Evolutionary conservation across 2,797 vertebrate species (phyloP).

Genomic region (Enteromius mattozi): DNA sequence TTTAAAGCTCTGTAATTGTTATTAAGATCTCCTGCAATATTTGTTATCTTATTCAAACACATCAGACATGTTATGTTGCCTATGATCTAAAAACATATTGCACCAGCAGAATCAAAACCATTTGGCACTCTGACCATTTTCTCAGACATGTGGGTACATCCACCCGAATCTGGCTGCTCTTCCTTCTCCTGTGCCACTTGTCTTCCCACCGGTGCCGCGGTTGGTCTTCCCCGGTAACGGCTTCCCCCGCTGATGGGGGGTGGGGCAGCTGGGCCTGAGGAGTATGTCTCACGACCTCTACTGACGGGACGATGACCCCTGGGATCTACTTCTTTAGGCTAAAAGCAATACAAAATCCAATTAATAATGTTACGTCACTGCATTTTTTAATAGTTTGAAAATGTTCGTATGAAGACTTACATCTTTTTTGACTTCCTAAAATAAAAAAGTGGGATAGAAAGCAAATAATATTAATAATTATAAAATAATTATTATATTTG

Average conservation of each 20-base stretch:
- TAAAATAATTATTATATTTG: background rate
- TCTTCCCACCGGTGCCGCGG: rapidly evolving
- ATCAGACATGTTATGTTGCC: background rate
- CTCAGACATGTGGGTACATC: constrained; percentile 80
- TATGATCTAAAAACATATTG: background rate
- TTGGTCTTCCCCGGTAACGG: constrained; percentile 79
- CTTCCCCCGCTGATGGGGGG: constrained; percentile 67
- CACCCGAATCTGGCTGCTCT: constrained; percentile 78
- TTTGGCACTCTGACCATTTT: constrained; percentile 76
- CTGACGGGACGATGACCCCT: constrained; percentile 82
- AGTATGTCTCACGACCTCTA: constrained; percentile 48
- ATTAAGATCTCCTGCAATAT: background rate
- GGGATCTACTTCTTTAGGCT: background rate
- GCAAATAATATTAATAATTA: too few relatives aligned
- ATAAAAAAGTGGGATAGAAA: background rate
- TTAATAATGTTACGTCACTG: background rate
- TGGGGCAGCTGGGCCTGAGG: constrained; percentile 52
- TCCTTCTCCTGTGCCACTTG: constrained; percentile 47
- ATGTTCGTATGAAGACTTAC: constrained; percentile 29
- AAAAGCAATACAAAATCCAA: constrained; percentile 13
- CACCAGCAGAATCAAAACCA: background rate
- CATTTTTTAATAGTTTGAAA: background rate
- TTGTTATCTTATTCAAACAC: background rate
- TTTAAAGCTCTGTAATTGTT: background rate
- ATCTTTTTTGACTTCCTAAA: background rate